Evolutionary conservation across 2,888 invertebrate genomes (phyloP), one percentile per base, ranked within the genome.

Genomic region (Sinhomidia bicolor): DNA sequence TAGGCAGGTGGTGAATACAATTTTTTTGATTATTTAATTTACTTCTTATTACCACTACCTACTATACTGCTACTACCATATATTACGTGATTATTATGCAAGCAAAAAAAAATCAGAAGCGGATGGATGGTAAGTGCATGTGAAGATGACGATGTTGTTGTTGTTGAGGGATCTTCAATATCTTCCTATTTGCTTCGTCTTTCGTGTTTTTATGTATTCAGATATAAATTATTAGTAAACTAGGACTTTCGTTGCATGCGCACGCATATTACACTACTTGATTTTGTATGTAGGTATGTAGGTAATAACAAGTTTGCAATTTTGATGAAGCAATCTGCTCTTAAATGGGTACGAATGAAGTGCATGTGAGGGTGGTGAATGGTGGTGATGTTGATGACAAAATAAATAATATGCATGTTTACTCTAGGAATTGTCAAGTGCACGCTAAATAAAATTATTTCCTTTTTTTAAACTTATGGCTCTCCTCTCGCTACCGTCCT

Each of bases 401-500:
- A n/a, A n/a, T n/a, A n/a, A n/a, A n/a, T n/a, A n/a, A n/a, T 10
- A 10, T 36, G n/a, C 29, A 54, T 54, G 54, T 32, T 78, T 54
- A 41, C 44, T 57, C 12, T 36, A 78, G 57, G 78, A 57, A 84
- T 76, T 84, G 62, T 84, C 84, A 84, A 84, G 84, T 74, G 84
- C 84, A 84, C 17, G 76, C 84, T 44, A 71, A 54, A 65, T n/a
- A 5, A 51, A 57, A 68, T 17, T 29, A 74, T 74, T 83, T 83
- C 74, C 83, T 71, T 83, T 60, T 32, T 74, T 76, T 44, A 12
- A 71, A 71, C 41, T 65, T 10, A 12, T 17, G 9, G 12, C 26
- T 10, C 26, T 62, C 62, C 36, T 65, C 36, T 17, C 36, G 36
- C 60, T 23, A 32, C 26, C 17, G 32, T 32, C 3, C 17, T 9